Conservation (phyloP, 2,888 invertebrate species). For the Apodemia duryi region DNA sequence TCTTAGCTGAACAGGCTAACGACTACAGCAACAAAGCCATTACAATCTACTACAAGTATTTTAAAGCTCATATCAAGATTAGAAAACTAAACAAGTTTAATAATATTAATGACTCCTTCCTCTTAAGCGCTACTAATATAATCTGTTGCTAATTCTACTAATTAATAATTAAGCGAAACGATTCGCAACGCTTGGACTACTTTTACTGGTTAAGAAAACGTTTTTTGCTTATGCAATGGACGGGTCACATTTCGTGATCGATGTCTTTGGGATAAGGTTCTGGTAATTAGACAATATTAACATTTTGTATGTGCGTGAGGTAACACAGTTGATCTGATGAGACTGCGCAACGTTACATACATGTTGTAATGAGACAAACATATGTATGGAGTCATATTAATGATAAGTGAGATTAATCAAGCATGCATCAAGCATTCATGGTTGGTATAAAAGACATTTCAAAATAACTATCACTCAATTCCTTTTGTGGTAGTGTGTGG, state of each 20-base stretch:
- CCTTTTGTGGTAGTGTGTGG: background rate
- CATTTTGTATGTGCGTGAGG: slow-evolving; percentile 50
- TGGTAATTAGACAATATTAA: slow-evolving; percentile 70
- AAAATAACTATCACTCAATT: slow-evolving; percentile 1
- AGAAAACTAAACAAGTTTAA: slow-evolving; percentile 4
- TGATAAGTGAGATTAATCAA: slow-evolving; percentile 15
- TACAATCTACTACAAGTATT: no score
- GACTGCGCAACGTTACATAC: slow-evolving; percentile 37
- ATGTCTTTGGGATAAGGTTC: slow-evolving; percentile 66
- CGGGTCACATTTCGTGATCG: slow-evolving; percentile 64
- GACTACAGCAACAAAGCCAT: no score
- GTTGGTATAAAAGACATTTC: slow-evolving; percentile 1
- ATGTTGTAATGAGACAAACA: slow-evolving; percentile 35
- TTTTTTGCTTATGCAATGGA: slow-evolving; percentile 51
- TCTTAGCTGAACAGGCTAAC: no score
- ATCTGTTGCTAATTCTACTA: slow-evolving; percentile 25
- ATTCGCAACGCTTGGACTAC: slow-evolving; percentile 46
- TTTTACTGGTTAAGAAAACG: slow-evolving; percentile 48
- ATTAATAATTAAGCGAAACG: slow-evolving; percentile 21
- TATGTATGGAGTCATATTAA: slow-evolving; percentile 18
- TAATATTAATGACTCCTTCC: slow-evolving; percentile 5
- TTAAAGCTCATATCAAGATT: background rate
- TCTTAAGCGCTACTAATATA: slow-evolving; percentile 8
- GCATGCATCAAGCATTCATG: background rate
- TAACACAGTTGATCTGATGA: slow-evolving; percentile 37